Base-by-base conservation (phyloP, 2,113 vertebrate genomes). In the Atlantisia rogersi region DNA sequence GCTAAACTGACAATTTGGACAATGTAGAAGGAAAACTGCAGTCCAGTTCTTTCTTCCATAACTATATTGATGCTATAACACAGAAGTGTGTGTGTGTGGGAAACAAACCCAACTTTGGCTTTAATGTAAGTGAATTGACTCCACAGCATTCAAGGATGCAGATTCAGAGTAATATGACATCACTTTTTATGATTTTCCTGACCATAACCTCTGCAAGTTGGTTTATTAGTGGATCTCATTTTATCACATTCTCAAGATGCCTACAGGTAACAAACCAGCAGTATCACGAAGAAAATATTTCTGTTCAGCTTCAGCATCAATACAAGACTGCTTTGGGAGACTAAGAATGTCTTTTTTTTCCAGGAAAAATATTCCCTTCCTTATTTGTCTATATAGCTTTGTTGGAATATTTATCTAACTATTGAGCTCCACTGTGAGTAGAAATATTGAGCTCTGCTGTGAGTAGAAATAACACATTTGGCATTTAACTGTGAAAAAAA, bases 11-110 rank as follows among this genome's bases (percentile, higher is more conserved):
- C 83, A 82, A 53, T 82, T 80, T 70, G 39, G 24, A 28, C 78
- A 75, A 86, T 81, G 70, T 50, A 37, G 58, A 90, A 86, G 48
- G 48, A 89, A 89, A 95, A 69, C 44, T 91, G 76, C 60, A 91
- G 73, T 56, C 48, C 63, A 82, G 15, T 40, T 94, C 32, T 55
- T 55, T 88, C 56, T 74, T 82, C 82, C 35, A 40, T 74, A 53
- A 56, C n/a, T 82, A 11, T 53, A 58, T 53, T 65, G 39, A 32
- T 85, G 20, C 10, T 50, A 4, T 37, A 53, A 53, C 21, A 90
- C 7, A 82, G 25, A 65, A 88, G 12, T 58, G 12, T 35, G 35
- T 35, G 35, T 35, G 35, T 35, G 24, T 12, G 52, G 25, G 10
- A 31, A 32, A 15, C 44, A 46, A 19, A 46, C 44, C 44, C 17